Conservation (phyloP, 2,888 invertebrate genomes). For the Epicampocera succincta region DNA sequence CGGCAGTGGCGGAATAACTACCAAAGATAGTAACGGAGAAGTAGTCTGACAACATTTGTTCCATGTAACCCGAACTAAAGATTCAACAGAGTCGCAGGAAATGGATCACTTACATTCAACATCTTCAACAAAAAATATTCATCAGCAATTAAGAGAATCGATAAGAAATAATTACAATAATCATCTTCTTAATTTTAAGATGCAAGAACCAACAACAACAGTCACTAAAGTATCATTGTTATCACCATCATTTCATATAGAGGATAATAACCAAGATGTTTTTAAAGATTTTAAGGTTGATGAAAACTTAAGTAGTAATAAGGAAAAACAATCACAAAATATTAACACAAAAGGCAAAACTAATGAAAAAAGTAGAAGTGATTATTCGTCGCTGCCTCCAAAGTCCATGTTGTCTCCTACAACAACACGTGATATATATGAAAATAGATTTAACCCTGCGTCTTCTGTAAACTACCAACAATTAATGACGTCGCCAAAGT, state of each 20-base stretch:
- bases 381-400: conserved; percentile 57
- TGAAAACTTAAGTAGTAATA: conserved; percentile 20
- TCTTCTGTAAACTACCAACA: conserved; percentile 32
- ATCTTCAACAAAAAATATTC: conserved; percentile 63
- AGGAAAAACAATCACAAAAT: conserved; percentile 26
- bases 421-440: conserved; percentile 65
- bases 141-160: conserved; percentile 52
- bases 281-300: conserved; percentile 39
- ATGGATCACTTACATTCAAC: conserved; percentile 52
- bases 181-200: conserved; percentile 27
- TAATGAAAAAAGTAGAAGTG: conserved; percentile 46
- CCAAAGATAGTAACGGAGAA: conserved; percentile 74
- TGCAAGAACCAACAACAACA: conserved; percentile 51
- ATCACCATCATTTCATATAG: conserved; percentile 43
- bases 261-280: conserved; percentile 32
- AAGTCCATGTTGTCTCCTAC: conserved; percentile 62
- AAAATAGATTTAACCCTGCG: conserved; percentile 56
- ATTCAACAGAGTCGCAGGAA: conserved; percentile 51
- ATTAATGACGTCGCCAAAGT: conserved; percentile 23
- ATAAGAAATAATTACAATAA: conserved; percentile 57
- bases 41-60: conserved; percentile 80
- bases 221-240: conserved; percentile 48
- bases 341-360: conserved; percentile 11
- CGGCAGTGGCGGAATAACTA: conserved; percentile 40
- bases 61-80: conserved; percentile 65